A percentile compares a stretch with the other conserved stretches of the same genome.
phyloP scores from a whole-genome alignment of 1,140 invertebrate genomes.

The Physella acuta region DNA sequence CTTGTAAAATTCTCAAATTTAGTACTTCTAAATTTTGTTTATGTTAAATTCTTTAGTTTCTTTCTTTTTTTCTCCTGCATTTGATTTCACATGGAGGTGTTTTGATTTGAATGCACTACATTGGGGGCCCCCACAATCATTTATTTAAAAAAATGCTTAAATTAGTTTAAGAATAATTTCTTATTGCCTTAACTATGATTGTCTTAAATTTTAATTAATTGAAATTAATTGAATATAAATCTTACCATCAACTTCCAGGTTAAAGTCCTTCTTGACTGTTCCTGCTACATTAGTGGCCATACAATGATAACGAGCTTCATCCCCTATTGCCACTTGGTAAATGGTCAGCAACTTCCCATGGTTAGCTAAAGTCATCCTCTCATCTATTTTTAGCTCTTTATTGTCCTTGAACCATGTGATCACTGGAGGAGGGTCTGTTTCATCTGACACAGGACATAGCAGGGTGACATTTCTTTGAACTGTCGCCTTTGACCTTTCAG shows the following conservation, averaged over 20 bases:
- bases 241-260: conserved; percentile 53
- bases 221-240: no score
- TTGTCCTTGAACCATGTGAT: conserved; percentile 61
- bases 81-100: no score
- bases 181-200: no score
- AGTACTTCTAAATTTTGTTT: no score
- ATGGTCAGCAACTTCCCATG: conserved; percentile 50
- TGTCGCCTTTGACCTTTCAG: conserved; percentile 38
- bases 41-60: no score
- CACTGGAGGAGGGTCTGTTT: conserved; percentile 59
- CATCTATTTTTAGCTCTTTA: conserved; percentile 21
- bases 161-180: no score
- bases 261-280: conserved; percentile 47
- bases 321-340: conserved; percentile 37
- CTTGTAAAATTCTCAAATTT: no score
- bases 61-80: no score
- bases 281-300: conserved; percentile 61
- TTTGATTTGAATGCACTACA: no score
- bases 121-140: no score
- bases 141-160: no score
- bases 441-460: conserved; percentile 53
- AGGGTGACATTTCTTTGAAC: conserved; percentile 43
- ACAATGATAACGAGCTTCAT: conserved; percentile 62
- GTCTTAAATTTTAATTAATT: no score
- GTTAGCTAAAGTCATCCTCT: conserved; percentile 34